These are phyloP conservation scores for Epinotia bilunana DNA, from an alignment of 2,888 invertebrate species.

Conservation along the genomic window DNA sequence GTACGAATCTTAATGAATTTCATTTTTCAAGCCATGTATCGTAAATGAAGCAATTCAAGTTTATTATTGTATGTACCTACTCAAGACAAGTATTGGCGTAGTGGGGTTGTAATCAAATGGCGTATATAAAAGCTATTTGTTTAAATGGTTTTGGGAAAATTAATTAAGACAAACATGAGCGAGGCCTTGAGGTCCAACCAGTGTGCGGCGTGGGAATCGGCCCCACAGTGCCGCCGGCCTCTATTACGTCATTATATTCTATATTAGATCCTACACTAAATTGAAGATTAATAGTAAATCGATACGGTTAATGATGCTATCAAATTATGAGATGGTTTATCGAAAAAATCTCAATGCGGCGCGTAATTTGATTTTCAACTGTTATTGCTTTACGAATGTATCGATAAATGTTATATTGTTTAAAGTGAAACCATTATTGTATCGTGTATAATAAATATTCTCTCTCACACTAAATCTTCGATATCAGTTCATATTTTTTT, in stretches of 20 bases:
- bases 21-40: neutral
- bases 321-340: slow-evolving; percentile 58
- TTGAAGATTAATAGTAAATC: slow-evolving; percentile 82
- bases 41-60: slow-evolving; percentile 12
- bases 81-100: neutral
- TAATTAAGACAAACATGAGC: slow-evolving; percentile 41
- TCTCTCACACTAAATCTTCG: neutral
- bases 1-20: neutral
- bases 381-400: slow-evolving; percentile 23
- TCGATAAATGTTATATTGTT: slow-evolving; percentile 11
- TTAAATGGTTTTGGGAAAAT: slow-evolving; percentile 40
- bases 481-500: neutral
- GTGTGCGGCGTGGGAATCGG: slow-evolving; percentile 79
- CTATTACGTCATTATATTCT: slow-evolving; percentile 84
- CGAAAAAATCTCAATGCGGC: slow-evolving; percentile 40
- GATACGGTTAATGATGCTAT: slow-evolving; percentile 71
- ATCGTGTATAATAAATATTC: neutral
- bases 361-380: slow-evolving; percentile 27
- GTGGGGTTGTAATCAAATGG: slow-evolving; percentile 34
- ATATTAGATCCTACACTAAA: slow-evolving; percentile 83
- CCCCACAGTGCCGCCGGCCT: slow-evolving; percentile 83
- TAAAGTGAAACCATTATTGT: slow-evolving; percentile 15
- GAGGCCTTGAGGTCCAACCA: slow-evolving; percentile 36
- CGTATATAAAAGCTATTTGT: slow-evolving; percentile 35
- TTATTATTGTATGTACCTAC: slow-evolving; percentile 1